Base-by-base conservation (phyloP, 2,797 vertebrate genomes). In the Pristis pectinata region DNA sequence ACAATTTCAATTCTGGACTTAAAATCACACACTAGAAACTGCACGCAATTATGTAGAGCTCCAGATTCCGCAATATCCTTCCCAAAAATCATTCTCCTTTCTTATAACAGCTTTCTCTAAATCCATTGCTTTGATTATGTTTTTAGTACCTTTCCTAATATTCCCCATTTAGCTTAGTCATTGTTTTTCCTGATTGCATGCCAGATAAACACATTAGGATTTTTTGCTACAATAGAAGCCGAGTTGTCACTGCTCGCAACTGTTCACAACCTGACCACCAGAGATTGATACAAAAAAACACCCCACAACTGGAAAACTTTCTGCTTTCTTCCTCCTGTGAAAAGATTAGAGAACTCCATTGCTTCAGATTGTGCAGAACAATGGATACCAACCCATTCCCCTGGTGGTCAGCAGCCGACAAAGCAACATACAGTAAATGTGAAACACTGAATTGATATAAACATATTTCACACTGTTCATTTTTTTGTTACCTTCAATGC, bases 401-500 rank as follows among this genome's bases (percentile, higher is more conserved):
- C 85, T 56, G 11, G 30, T 53, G 13, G 34, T 19, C 1, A 17
- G 27, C 13, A 61, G 53, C 53, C 49, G 11, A 34, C 53, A 87
- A 61, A n/a, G 30, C 2, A n/a, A 4, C 5, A 17, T 1, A n/a
- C n/a, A n/a, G n/a, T 19, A 49, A 79, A 6, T 37, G n/a, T 5
- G 13, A 79, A 79, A 37, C n/a, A 79, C n/a, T n/a, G n/a, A 53
- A 5, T 56, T 56, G 11, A 49, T 49, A 53, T 3, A 85, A 61
- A 61, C 13, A 61, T 0, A 64, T 91, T 64, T 67, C 87, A 37
- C 0, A 19, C 37, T 15, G 17, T n/a, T 61, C 0, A 19, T 4
- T 56, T 6, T 79, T 85, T 82, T 82, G 19, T 97, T 96, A 99
- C 99, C 98, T 98, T 98, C 74, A 99, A 96, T 0, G 98, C 98